A percentile compares a stretch with the other conserved stretches of the same genome.
Evolutionary conservation across 2,797 vertebrate genomes (phyloP).

Genomic region (Potorous gilbertii): DNA sequence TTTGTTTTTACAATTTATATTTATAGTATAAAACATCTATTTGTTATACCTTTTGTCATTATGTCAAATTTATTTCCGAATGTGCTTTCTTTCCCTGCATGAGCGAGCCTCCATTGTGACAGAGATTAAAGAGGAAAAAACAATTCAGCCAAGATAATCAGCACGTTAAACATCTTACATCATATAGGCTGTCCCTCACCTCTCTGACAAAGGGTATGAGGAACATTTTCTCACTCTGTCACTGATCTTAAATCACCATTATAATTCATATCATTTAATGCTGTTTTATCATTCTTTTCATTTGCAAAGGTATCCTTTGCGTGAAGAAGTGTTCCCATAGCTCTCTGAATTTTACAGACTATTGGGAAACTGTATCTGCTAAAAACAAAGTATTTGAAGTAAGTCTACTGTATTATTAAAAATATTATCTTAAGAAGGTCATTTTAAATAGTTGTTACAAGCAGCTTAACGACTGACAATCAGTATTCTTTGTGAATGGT

Average conservation of each 20-base stretch:
- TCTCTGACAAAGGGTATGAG: not conserved
- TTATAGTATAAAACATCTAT: not conserved
- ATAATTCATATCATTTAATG: not conserved
- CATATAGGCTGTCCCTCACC: not conserved
- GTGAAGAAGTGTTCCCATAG: conserved; percentile 33
- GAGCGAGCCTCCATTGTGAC: not conserved
- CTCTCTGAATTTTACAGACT: conserved; percentile 5
- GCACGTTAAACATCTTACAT: not conserved
- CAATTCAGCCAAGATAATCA: not conserved
- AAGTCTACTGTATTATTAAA: conserved; percentile 32
- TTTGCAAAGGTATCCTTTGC: conserved; percentile 18
- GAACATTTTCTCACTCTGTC: not conserved
- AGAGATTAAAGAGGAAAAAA: not conserved
- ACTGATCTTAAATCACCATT: not conserved
- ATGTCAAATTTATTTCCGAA: not conserved
- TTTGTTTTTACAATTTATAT: not conserved
- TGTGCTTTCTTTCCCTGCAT: not conserved
- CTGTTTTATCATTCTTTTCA: not conserved
- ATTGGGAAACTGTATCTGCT: conserved; percentile 18
- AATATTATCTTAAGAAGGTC: not conserved
- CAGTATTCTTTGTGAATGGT: not conserved
- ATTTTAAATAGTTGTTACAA: not conserved
- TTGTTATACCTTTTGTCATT: not conserved
- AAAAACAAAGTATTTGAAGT: conserved; percentile 36
- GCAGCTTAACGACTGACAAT: not conserved